A percentile compares a stretch with the other conserved stretches of the same genome.
phyloP scores from a whole-genome alignment of 2,888 invertebrate genomes.

The Trachelus stipa region DNA sequence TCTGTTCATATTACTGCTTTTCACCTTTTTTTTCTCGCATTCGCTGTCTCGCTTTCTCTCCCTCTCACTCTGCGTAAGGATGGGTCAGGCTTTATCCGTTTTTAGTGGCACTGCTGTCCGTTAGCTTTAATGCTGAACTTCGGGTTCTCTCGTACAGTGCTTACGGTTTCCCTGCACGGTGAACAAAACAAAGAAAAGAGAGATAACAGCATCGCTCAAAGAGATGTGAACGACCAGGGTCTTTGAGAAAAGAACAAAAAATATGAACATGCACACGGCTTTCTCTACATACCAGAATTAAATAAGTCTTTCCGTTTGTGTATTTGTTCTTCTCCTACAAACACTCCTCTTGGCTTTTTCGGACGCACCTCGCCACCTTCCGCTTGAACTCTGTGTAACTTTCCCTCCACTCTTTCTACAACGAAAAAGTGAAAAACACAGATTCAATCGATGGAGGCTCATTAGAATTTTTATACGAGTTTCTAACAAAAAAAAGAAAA shows the following conservation, averaged over 20 bases:
- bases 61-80: conserved; percentile 53
- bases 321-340: conserved; percentile 78
- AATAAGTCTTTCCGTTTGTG: conserved; percentile 66
- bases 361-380: conserved; percentile 97
- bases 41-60: conserved; percentile 30
- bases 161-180: conserved; percentile 57
- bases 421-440: conserved; percentile 40
- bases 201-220: neutral
- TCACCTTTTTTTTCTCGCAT: neutral
- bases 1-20: neutral
- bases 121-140: conserved; percentile 60
- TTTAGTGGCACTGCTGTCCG: conserved; percentile 62
- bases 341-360: conserved; percentile 99
- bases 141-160: conserved; percentile 62
- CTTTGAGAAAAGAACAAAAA: neutral
- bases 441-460: conserved; percentile 8
- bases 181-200: neutral
- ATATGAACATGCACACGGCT: neutral
- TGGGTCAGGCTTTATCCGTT: conserved; percentile 54
- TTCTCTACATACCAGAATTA: conserved; percentile 61
- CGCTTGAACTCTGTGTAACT: conserved; percentile 96
- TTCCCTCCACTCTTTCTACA: conserved; percentile 99
- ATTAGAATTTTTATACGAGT: conserved; percentile 51
- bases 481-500: conserved; percentile 3
- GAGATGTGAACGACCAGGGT: neutral